These are phyloP conservation scores for Branchinecta lindahli DNA, from an alignment of 1,140 invertebrate species.

Conservation along the genomic window DNA sequence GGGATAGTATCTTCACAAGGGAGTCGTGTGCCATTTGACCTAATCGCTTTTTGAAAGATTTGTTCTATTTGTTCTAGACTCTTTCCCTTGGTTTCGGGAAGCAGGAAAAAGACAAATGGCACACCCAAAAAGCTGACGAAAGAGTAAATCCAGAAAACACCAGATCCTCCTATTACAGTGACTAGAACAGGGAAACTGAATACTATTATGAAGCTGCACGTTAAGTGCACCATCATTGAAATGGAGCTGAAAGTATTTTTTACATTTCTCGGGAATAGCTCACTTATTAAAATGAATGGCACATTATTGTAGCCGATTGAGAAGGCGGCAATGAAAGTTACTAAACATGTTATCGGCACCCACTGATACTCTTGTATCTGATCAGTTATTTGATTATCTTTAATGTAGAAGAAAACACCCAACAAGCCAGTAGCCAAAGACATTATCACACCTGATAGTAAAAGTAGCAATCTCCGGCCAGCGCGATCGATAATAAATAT, in stretches of 20 bases:
- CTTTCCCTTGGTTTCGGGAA: conserved; percentile 87
- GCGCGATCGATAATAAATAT: not conserved
- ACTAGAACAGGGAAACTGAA: conserved; percentile 52
- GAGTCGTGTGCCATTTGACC: too few relatives aligned
- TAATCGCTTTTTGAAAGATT: not conserved
- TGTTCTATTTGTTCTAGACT: conserved; percentile 52
- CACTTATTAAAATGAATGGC: conserved; percentile 39
- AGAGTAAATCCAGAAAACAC: conserved; percentile 70
- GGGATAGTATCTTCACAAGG: too few relatives aligned
- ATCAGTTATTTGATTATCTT: conserved; percentile 15
- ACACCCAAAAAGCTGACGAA: conserved; percentile 50
- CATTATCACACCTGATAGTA: conserved; percentile 2
- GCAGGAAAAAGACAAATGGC: conserved; percentile 51
- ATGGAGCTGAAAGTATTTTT: conserved; percentile 39
- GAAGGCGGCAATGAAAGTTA: conserved; percentile 40
- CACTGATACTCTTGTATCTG: conserved; percentile 24
- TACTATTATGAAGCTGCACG: conserved; percentile 64
- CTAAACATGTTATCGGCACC: conserved; percentile 36
- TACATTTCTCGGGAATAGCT: conserved; percentile 39
- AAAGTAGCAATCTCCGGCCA: conserved; percentile 9
- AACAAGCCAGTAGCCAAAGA: conserved; percentile 19
- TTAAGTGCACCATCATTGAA: conserved; percentile 61
- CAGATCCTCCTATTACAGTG: conserved; percentile 44
- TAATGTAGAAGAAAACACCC: conserved; percentile 31
- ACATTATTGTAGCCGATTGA: conserved; percentile 35